Evolutionary conservation across 2,888 invertebrate genomes (phyloP).

Genomic region (Sinhomidia bicolor): DNA sequence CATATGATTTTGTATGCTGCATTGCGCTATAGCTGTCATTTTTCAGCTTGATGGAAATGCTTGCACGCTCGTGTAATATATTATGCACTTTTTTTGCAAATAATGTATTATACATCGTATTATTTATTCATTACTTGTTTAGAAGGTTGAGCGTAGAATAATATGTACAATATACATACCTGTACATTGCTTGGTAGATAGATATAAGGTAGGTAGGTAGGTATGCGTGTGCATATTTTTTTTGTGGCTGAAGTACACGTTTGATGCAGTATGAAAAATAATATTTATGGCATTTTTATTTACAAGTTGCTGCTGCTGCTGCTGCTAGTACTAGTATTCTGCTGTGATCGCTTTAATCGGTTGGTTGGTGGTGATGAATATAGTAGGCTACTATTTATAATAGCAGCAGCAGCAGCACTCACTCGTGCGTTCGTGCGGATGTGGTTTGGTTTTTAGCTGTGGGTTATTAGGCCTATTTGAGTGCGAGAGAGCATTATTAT

Average conservation of each 20-base stretch:
- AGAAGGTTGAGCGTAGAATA: neutral
- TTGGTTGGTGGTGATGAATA: neutral
- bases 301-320: neutral
- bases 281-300: neutral
- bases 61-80: too few relatives aligned
- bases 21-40: neutral
- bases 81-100: neutral
- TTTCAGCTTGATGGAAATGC: too few relatives aligned
- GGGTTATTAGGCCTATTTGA: slow-evolving; percentile 38
- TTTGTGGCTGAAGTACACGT: neutral
- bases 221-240: neutral
- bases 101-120: neutral
- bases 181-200: too few relatives aligned
- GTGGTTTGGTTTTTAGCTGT: slow-evolving; percentile 49
- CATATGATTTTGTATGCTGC: neutral
- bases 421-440: slow-evolving; percentile 42
- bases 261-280: neutral
- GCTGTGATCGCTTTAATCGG: neutral
- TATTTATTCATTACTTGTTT: neutral
- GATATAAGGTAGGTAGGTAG: neutral
- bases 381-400: neutral
- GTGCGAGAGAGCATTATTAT: too few relatives aligned
- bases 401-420: neutral
- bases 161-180: neutral
- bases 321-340: neutral